Evolutionary conservation across 2,888 invertebrate species (phyloP).

Genomic region (Drosophila incognita): DNA sequence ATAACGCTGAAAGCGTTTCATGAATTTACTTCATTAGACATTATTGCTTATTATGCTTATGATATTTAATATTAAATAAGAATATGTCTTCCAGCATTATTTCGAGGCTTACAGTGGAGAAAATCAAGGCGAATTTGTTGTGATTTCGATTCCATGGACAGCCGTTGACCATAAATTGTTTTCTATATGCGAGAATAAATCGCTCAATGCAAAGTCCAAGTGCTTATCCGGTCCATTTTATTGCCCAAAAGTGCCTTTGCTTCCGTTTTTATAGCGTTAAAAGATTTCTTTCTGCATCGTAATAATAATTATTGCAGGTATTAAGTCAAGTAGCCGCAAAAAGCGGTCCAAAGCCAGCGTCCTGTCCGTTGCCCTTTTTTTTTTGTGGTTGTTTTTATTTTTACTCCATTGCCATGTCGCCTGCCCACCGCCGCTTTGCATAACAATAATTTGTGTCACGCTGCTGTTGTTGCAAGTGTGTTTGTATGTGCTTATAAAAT

Average conservation of each 20-base stretch:
- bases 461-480: slow-evolving; percentile 29
- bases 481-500: slow-evolving; percentile 23
- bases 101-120: slow-evolving; percentile 3
- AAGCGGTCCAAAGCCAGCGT: slow-evolving; percentile 40
- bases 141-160: slow-evolving; percentile 16
- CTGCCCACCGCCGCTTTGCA: slow-evolving; percentile 58
- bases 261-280: slow-evolving; percentile 61
- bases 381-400: slow-evolving; percentile 30
- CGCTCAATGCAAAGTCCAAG: slow-evolving; percentile 77
- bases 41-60: neutral
- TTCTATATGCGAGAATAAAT: slow-evolving; percentile 67
- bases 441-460: slow-evolving; percentile 71
- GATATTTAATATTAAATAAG: slow-evolving; percentile 5
- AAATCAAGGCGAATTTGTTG: slow-evolving; percentile 7
- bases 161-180: slow-evolving; percentile 60
- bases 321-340: slow-evolving; percentile 79
- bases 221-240: slow-evolving; percentile 75
- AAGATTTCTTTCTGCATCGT: slow-evolving; percentile 70
- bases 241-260: slow-evolving; percentile 59
- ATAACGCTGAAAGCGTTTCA: neutral
- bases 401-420: slow-evolving; percentile 45
- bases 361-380: slow-evolving; percentile 11
- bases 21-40: neutral
- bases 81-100: neutral
- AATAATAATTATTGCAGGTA: slow-evolving; percentile 80